These are phyloP conservation scores for Coremacera marginata DNA, from an alignment of 2,888 invertebrate genomes.

Conservation along the genomic window DNA sequence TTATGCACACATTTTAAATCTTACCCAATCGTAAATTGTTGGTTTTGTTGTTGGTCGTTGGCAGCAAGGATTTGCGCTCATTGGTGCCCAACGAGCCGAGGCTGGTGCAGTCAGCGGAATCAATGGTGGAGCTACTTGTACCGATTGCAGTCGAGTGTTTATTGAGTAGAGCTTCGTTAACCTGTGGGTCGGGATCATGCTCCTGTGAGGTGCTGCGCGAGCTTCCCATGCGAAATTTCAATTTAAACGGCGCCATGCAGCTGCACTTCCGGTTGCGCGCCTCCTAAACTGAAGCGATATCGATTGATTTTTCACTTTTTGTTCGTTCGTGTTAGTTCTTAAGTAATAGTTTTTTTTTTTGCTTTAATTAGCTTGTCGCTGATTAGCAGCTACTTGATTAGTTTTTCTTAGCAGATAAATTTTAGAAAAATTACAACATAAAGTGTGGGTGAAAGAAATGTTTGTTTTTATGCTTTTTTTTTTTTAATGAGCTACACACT, in stretches of 20 bases:
- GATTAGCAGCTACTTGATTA: neutral
- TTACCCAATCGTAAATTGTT: conserved; percentile 67
- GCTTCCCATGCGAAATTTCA: conserved; percentile 70
- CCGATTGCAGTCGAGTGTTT: conserved; percentile 60
- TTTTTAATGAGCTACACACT: too few relatives aligned
- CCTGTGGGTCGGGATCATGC: conserved; percentile 67
- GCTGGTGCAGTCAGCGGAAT: conserved; percentile 67
- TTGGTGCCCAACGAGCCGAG: conserved; percentile 64
- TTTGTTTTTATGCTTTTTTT: too few relatives aligned
- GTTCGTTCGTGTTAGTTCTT: neutral
- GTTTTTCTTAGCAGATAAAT: neutral
- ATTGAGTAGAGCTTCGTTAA: conserved; percentile 66
- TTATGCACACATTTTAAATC: conserved; percentile 44
- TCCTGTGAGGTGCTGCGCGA: conserved; percentile 69
- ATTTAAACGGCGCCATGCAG: conserved; percentile 69
- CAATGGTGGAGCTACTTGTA: conserved; percentile 68
- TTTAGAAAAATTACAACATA: too few relatives aligned
- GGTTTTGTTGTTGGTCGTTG: conserved; percentile 52
- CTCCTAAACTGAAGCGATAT: neutral
- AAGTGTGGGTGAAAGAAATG: too few relatives aligned
- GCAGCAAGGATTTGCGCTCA: conserved; percentile 65
- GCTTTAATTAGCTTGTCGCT: conserved; percentile 1
- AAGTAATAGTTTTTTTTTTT: neutral
- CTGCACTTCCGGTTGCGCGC: too few relatives aligned
- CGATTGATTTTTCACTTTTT: neutral